Percentiles rank a stretch among this genome's conserved stretches.
Evolutionary conservation across 2,113 vertebrate species (phyloP).

Genomic region (Tor tambroides): DNA sequence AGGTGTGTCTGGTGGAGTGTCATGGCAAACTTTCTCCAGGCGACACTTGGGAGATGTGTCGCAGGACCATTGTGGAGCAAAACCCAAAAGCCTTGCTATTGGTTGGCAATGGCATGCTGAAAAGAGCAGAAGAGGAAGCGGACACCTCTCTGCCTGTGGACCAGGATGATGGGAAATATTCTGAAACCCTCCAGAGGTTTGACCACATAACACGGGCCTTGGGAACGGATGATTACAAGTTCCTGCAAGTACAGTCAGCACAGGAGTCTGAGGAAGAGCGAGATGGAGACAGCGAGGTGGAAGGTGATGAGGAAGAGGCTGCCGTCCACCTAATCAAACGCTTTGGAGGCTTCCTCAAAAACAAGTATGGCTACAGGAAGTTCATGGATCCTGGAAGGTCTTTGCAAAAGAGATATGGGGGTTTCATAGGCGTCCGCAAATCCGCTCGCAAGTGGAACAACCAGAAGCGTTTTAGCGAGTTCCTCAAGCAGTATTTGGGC

Average conservation of each 20-base stretch:
- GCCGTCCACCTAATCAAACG: slow-evolving; percentile 74
- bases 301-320: slow-evolving; percentile 60
- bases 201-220: slow-evolving; percentile 67
- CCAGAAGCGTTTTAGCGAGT: slow-evolving; percentile 96
- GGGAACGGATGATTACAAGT: slow-evolving; percentile 68
- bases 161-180: slow-evolving; percentile 64
- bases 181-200: slow-evolving; percentile 68
- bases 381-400: slow-evolving; percentile 73
- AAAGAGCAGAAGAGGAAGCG: slow-evolving; percentile 74
- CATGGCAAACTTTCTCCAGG: slow-evolving; percentile 76
- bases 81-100: slow-evolving; percentile 56
- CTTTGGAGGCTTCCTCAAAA: slow-evolving; percentile 79
- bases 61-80: slow-evolving; percentile 60
- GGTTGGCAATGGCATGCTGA: slow-evolving; percentile 59
- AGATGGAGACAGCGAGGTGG: slow-evolving; percentile 33
- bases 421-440: slow-evolving; percentile 94
- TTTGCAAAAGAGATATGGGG: slow-evolving; percentile 93
- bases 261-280: slow-evolving; percentile 60
- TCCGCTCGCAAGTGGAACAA: slow-evolving; percentile 96
- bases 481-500: slow-evolving; percentile 95
- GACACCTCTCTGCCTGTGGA: slow-evolving; percentile 71
- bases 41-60: slow-evolving; percentile 82
- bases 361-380: slow-evolving; percentile 77
- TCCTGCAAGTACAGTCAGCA: slow-evolving; percentile 62
- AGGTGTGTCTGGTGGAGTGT: slow-evolving; percentile 90